These are phyloP conservation scores for Sphaerophoria rueppellii DNA, from an alignment of 2,888 invertebrate species.

Conservation along the genomic window DNA sequence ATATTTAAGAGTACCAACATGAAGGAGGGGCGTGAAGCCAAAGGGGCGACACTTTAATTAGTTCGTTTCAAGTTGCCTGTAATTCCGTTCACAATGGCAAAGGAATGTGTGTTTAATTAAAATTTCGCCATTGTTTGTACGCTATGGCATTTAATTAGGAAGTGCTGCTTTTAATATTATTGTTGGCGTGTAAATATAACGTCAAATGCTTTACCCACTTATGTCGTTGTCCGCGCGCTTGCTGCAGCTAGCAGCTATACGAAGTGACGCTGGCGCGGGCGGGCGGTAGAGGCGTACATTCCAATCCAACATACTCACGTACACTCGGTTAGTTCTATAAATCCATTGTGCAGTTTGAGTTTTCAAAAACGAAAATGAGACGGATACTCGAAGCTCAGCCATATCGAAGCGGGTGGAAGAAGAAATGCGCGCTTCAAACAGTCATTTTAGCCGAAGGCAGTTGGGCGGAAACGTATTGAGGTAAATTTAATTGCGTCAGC, in stretches of 20 bases:
- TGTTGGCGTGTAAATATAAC: constrained; percentile 73
- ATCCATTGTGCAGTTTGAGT: constrained; percentile 31
- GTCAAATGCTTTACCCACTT: constrained; percentile 72
- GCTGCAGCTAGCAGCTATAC: constrained; percentile 13
- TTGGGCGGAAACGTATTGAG: constrained; percentile 56
- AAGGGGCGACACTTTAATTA: constrained; percentile 72
- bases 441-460: constrained; percentile 59
- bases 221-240: constrained; percentile 64
- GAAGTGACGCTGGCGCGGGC: too few species aligned
- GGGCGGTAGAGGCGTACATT: background rate
- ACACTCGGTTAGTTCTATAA: constrained; percentile 5
- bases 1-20: constrained; percentile 2
- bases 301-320: background rate
- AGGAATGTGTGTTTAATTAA: constrained; percentile 74
- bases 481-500: constrained; percentile 72
- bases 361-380: constrained; percentile 42
- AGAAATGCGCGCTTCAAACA: constrained; percentile 21
- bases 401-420: constrained; percentile 20
- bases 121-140: constrained; percentile 74
- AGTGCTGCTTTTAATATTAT: constrained; percentile 74
- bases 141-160: constrained; percentile 74
- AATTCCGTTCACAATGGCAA: constrained; percentile 74
- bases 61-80: constrained; percentile 74
- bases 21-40: constrained; percentile 46
- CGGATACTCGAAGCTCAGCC: constrained; percentile 22